These are phyloP conservation scores for Corapipo altera DNA, from an alignment of 2,113 vertebrate species.

Conservation along the genomic window DNA sequence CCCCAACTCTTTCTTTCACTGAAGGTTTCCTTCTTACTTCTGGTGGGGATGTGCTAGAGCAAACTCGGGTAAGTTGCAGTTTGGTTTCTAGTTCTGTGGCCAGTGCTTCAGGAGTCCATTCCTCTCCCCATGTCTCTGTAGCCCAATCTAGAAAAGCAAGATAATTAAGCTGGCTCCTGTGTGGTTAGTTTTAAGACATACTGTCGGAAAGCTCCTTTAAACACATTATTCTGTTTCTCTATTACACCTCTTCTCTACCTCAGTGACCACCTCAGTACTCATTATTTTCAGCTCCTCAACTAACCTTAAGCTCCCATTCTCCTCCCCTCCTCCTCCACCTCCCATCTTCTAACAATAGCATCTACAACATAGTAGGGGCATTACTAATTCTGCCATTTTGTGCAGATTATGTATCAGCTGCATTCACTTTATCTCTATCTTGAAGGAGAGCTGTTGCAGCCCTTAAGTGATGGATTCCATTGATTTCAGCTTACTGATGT, in stretches of 20 bases:
- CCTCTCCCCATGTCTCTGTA: not conserved
- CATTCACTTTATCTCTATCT: not conserved
- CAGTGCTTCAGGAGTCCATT: not conserved
- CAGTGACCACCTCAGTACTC: not conserved
- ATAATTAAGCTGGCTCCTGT: not conserved
- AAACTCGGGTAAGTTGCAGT: not conserved
- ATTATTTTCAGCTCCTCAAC: not conserved
- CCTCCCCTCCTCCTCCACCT: not conserved
- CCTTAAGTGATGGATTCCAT: not conserved
- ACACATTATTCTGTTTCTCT: not conserved
- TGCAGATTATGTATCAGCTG: not conserved
- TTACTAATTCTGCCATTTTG: not conserved
- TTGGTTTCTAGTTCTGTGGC: not conserved
- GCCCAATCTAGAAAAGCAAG: not conserved
- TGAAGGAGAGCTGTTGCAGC: not conserved
- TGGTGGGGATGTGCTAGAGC: not conserved
- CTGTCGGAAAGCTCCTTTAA: not conserved
- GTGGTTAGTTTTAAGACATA: not conserved
- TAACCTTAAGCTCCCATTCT: not conserved
- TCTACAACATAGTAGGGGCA: not conserved
- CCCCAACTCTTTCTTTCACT: not conserved
- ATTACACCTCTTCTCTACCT: not conserved
- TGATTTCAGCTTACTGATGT: not conserved
- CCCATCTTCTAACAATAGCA: not conserved
- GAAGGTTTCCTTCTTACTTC: not conserved